Conservation (phyloP, 2,113 vertebrate genomes). For the Lampris incognitus region DNA sequence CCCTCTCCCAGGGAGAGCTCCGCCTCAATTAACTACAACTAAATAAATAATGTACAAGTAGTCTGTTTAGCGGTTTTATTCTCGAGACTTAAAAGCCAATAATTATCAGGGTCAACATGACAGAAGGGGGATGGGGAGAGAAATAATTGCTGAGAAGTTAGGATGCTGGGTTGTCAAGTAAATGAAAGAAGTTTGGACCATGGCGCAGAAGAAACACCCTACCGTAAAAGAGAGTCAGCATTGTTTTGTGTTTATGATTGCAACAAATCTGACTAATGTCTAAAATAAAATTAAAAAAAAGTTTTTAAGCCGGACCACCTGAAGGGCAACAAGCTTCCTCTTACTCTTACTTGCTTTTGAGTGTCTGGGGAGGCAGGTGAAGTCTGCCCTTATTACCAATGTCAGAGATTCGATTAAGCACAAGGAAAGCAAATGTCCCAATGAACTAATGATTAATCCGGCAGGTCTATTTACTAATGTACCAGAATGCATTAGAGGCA, state of each 20-base stretch:
- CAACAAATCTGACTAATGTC: constrained; percentile 28
- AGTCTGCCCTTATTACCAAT: constrained; percentile 93
- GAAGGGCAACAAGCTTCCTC: constrained; percentile 44
- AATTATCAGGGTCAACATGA: constrained; percentile 76
- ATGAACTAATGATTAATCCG: constrained; percentile 98
- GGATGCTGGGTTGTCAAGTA: constrained; percentile 43
- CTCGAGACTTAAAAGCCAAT: constrained; percentile 81
- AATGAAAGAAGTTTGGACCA: constrained; percentile 41
- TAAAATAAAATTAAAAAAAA: constrained; percentile 33
- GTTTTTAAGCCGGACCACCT: constrained; percentile 46
- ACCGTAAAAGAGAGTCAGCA: constrained; percentile 4
- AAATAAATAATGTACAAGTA: constrained; percentile 83
- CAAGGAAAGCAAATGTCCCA: constrained; percentile 92
- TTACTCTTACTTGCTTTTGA: constrained; percentile 81
- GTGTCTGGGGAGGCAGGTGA: constrained; percentile 82
- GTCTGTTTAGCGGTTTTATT: constrained; percentile 81
- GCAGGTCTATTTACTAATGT: constrained; percentile 94
- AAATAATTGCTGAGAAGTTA: constrained; percentile 51
- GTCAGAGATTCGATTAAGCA: constrained; percentile 91
- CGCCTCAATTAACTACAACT: constrained; percentile 82
- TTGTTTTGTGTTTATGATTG: constrained; percentile 5
- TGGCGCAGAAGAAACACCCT: constrained; percentile 18
- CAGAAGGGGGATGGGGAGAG: constrained; percentile 67
- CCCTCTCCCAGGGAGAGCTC: constrained; percentile 53
- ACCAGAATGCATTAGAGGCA: constrained; percentile 99